Percentiles rank a stretch among this genome's conserved stretches.
phyloP scores from a whole-genome alignment of 2,113 vertebrate genomes.

The Psilopsiagon aurifrons region DNA sequence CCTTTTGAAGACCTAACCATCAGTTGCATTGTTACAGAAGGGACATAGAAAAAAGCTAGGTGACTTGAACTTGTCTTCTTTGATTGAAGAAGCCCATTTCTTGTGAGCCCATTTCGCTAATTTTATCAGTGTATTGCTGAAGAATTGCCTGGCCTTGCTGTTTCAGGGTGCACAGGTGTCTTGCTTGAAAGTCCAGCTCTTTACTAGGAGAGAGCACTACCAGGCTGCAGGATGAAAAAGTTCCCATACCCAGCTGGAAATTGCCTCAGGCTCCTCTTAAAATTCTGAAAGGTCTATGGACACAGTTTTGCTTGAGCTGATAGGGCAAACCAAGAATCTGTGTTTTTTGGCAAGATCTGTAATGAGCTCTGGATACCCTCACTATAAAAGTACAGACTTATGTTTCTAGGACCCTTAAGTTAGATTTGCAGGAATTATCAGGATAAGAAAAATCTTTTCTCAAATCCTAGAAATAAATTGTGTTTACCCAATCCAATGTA shows the following conservation, averaged over 20 bases:
- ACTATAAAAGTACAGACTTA: not conserved
- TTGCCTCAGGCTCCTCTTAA: not conserved
- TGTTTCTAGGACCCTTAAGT: not conserved
- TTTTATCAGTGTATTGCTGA: not conserved
- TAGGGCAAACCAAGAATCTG: not conserved
- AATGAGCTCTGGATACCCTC: not conserved
- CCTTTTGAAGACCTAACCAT: not conserved
- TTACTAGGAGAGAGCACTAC: not conserved
- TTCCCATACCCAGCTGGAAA: not conserved
- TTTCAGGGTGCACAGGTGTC: not conserved
- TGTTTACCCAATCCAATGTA: not conserved
- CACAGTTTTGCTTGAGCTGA: not conserved
- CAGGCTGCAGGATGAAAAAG: not conserved
- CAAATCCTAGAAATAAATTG: not conserved
- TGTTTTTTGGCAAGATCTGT: not conserved
- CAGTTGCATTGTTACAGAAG: not conserved
- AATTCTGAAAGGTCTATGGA: not conserved
- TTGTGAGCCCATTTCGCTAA: not conserved
- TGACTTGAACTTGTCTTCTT: not conserved
- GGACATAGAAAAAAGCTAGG: not conserved
- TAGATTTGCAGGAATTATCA: constrained; percentile 12
- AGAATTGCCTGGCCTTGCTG: not conserved
- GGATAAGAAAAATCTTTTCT: constrained; percentile 4
- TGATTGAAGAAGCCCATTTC: not conserved
- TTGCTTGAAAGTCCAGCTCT: not conserved